phyloP scores from a whole-genome alignment of 2,113 vertebrate species.

The Bungarus multicinctus region DNA sequence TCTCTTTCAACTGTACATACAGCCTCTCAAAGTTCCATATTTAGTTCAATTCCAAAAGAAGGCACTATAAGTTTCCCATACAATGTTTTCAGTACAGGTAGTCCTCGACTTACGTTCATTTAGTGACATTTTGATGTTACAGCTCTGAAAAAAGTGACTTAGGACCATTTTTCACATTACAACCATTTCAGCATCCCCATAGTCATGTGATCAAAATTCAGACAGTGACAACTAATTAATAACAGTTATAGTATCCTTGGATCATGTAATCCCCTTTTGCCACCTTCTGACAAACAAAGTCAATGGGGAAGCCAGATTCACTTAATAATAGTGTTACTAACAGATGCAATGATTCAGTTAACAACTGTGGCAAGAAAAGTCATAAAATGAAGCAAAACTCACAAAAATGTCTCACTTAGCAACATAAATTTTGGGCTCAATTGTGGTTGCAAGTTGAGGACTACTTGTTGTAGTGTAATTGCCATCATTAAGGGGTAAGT shows the following conservation, averaged over 20 bases:
- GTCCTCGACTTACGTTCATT: neutral
- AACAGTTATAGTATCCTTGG: neutral
- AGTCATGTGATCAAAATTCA: neutral
- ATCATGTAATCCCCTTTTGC: neutral
- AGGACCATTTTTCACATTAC: neutral
- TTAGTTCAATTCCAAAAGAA: neutral
- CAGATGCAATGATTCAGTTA: neutral
- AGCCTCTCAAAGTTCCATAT: neutral
- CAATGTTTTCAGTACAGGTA: neutral
- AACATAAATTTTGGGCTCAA: no score
- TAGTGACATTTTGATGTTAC: neutral
- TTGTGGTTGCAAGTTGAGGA: no score
- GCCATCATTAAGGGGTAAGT: neutral
- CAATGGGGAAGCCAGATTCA: neutral
- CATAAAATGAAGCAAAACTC: neutral
- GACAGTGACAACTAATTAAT: neutral
- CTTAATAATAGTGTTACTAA: neutral
- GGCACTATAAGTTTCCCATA: neutral
- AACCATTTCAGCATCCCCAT: neutral
- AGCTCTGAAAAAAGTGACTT: neutral
- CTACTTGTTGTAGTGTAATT: no score
- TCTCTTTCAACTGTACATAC: neutral
- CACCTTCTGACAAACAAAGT: neutral
- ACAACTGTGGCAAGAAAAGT: neutral
- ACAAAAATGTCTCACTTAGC: neutral